Evolutionary conservation across 2,797 vertebrate genomes (phyloP), one percentile per base, ranked within the genome.

Genomic region (Coracias cyanogaster): DNA sequence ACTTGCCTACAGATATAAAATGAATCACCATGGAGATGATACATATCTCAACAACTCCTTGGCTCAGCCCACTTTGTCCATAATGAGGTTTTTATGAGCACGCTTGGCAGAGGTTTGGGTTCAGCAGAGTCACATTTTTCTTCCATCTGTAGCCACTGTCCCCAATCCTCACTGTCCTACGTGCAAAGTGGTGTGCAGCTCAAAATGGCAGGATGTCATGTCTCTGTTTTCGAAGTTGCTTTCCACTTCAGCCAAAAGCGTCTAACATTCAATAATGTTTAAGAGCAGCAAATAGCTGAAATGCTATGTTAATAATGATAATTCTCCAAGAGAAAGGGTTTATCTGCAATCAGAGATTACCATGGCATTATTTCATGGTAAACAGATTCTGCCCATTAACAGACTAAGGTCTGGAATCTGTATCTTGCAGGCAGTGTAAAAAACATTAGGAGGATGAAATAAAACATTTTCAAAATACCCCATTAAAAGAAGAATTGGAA

Each of bases 201-300:
- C 21, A 8, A 37, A 60, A 65, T 4, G 15, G 12, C 1, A 55
- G 29, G 33, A 73, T 10, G 14, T 29, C 29, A 2, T 19, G 60
- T 5, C 4, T 39, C 12, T 41, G 9, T 54, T 80, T 87, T 39
- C 15, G 55, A 70, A 73, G 71, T 10, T 78, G 46, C 52, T 52
- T 66, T 55, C 10, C 28, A 29, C 29, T 74, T 76, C 55, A 55
- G 70, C 16, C 25, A 28, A 12, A 41, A 31, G 17, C 5, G 29
- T 15, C 16, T 6, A 7, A 2, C 37, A 45, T 45, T 57, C 72
- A 9, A 6, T 39, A 51, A 41, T 0, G 2, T 54, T 61, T 33
- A 37, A 74, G 15, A 61, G 52, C 37, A 60, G 46, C 13, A 33
- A 61, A 60, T 1, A 45, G 15, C 6, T 55, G n/a, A 72, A 77